Evolutionary conservation across 2,113 vertebrate species (phyloP), one percentile per base, ranked within the genome.

Genomic region (Thymallus thymallus): DNA sequence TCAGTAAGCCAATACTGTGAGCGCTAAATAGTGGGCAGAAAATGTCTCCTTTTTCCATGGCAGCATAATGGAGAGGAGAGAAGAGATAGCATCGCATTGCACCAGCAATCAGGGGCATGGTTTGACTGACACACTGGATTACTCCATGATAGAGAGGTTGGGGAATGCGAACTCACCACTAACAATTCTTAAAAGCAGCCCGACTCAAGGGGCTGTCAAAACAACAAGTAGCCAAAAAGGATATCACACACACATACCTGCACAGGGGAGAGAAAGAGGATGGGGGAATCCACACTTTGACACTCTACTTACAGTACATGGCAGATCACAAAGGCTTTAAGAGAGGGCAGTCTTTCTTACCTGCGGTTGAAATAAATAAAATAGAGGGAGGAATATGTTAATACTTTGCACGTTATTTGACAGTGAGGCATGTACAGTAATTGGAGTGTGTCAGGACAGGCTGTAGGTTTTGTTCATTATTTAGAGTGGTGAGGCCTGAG

Each of bases 221-320:
- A 93, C 88, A 92, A 84, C 76, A 83, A 82, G 81, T 85, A 78
- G 84, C 84, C 82, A 71, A 69, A 51, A 51, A 79, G 83, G 86
- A 85, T 80, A 81, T 80, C 45, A 63, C 69, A 69, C 69, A 69
- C 51, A 73, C 26, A 64, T 51, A 73, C 24, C 5, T 24, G 32
- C 51, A 56, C 32, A 41, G 29, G 14, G 30, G 46, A 75, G 2
- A 32, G 81, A 63, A 13, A 41, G 73, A 79, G 68, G 30, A 69
- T 7, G 3, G 68, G 73, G 76, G 56, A 80, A 71, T 26, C 75
- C 69, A 84, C 84, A 83, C 41, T 75, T 51, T 74, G 75, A 76
- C 82, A 69, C 58, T 83, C 76, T 87, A 92, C 91, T 94, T 84
- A 91, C 90, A 76, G 93, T 84, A 91, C 90, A 76, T 70, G 70